These are phyloP conservation scores for Junonia oenone DNA, from an alignment of 2,888 invertebrate species.

Conservation along the genomic window DNA sequence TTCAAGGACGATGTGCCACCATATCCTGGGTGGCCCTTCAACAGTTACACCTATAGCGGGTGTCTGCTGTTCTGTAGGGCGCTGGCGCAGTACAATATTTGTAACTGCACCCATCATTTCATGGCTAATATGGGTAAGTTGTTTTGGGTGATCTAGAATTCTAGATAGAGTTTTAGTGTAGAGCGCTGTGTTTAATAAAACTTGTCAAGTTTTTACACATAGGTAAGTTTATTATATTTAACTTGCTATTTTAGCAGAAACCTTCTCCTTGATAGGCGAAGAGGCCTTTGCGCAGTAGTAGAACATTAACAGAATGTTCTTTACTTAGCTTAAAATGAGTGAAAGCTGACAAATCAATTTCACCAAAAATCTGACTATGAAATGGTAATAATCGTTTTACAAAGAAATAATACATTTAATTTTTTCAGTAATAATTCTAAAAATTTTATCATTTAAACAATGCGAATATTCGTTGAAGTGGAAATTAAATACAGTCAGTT, in stretches of 20 bases:
- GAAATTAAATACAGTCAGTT: background rate
- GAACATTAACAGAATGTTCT: too few species aligned
- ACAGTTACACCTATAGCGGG: conserved; percentile 78
- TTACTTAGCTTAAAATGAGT: too few species aligned
- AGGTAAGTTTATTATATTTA: too few species aligned
- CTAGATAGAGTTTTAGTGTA: background rate
- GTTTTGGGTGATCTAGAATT: background rate
- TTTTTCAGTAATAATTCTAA: background rate
- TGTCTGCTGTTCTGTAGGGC: conserved; percentile 81
- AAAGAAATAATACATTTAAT: background rate
- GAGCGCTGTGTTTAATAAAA: too few species aligned
- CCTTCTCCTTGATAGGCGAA: too few species aligned
- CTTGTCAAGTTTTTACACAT: too few species aligned
- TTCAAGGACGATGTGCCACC: conserved; percentile 76
- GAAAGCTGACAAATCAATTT: too few species aligned
- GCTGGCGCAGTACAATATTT: conserved; percentile 66
- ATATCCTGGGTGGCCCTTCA: conserved; percentile 64
- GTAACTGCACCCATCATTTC: conserved; percentile 83
- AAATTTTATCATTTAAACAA: background rate
- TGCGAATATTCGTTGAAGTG: background rate
- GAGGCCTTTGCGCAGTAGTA: too few species aligned
- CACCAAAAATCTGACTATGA: too few species aligned
- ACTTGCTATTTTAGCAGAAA: too few species aligned
- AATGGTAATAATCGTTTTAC: background rate
- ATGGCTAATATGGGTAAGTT: conserved; percentile 76